These are phyloP conservation scores for Ploceus nigricollis DNA, from an alignment of 2,113 vertebrate species.

Conservation along the genomic window DNA sequence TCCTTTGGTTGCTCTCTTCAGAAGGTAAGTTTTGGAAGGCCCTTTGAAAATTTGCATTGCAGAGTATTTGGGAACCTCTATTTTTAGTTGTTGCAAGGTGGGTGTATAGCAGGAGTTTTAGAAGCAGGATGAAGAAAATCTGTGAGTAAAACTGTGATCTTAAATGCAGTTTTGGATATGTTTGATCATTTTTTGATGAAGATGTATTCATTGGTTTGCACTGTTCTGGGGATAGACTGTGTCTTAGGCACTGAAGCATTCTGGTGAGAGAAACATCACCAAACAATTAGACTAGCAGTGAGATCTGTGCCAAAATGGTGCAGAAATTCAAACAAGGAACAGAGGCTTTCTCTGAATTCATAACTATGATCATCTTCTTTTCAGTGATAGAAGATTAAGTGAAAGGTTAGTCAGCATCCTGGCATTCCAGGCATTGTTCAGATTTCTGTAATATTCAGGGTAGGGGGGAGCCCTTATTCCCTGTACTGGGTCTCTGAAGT, in stretches of 20 bases:
- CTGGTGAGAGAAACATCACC: background rate
- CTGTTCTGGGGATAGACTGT: background rate
- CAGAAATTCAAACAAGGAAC: background rate
- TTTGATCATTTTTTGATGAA: background rate
- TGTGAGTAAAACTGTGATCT: background rate
- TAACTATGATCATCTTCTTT: background rate
- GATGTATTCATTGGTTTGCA: background rate
- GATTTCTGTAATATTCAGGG: background rate
- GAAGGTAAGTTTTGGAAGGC: constrained; percentile 53
- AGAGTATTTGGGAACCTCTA: background rate
- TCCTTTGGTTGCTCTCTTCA: background rate
- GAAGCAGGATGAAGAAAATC: background rate
- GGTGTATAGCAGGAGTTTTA: background rate
- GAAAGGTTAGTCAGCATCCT: background rate
- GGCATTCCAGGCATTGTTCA: background rate
- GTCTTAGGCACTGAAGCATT: background rate
- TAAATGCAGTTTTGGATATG: background rate
- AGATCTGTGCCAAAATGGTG: background rate
- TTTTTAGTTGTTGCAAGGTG: constrained; percentile 7
- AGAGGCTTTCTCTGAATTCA: background rate
- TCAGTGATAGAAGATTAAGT: background rate
- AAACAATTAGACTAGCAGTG: background rate
- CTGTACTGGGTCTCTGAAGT: background rate
- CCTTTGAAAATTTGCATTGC: background rate
- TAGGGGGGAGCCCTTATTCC: background rate